These are phyloP conservation scores for Dolichotis patagonum DNA, from an alignment of 2,113 vertebrate genomes.

Conservation along the genomic window DNA sequence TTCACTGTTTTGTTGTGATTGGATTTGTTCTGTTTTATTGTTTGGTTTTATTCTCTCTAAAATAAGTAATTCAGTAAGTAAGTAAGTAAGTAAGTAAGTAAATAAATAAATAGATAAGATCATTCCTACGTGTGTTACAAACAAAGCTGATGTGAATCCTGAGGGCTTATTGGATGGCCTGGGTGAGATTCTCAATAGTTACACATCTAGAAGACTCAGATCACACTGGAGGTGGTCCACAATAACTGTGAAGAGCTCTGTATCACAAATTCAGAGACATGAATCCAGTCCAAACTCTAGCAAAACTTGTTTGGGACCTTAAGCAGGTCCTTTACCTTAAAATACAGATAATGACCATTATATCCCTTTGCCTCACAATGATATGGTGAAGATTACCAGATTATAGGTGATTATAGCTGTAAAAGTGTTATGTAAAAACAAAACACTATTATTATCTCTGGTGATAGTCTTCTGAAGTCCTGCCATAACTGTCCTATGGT, in stretches of 20 bases:
- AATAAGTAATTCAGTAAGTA: too few relatives aligned
- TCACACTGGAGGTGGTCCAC: background rate
- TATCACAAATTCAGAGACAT: background rate
- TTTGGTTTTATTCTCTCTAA: too few relatives aligned
- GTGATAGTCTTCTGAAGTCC: conserved; percentile 70
- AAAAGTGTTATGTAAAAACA: conserved; percentile 70
- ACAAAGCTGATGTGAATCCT: background rate
- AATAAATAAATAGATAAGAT: too few relatives aligned
- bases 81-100: too few relatives aligned
- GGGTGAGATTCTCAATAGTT: background rate
- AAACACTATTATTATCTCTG: conserved; percentile 73
- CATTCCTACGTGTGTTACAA: background rate
- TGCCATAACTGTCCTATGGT: conserved; percentile 50
- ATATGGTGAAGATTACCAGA: conserved; percentile 64
- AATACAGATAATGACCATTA: conserved; percentile 60
- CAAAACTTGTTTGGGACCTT: conserved; percentile 52
- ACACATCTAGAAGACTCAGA: background rate
- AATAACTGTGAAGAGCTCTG: background rate
- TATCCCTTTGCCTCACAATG: conserved; percentile 49
- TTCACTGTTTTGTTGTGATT: too few relatives aligned
- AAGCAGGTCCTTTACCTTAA: conserved; percentile 47
- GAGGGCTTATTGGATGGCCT: background rate
- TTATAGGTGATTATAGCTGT: conserved; percentile 72
- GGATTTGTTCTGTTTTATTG: too few relatives aligned
- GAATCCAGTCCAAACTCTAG: conserved; percentile 1